Percentiles rank a stretch among this genome's conserved stretches.
Conservation (phyloP, 1,140 invertebrate genomes). For the Sminthurinus signatus region DNA sequence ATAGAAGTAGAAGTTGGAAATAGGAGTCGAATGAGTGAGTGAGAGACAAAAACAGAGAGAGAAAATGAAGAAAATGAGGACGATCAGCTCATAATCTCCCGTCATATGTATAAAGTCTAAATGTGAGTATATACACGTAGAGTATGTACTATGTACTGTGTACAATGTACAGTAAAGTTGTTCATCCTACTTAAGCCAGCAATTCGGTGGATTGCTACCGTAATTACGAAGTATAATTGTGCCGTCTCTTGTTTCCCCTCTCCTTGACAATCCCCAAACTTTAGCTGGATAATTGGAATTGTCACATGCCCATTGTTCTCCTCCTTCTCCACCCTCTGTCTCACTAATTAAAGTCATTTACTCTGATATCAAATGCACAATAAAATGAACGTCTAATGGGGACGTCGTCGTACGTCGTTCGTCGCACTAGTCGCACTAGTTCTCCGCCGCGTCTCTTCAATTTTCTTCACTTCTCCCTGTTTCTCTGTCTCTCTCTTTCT, state of each 20-base stretch:
- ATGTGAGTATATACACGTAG: background rate
- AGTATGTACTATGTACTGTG: background rate
- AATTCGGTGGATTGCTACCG: constrained; percentile 26
- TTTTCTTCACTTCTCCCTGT: too few species aligned
- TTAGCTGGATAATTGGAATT: constrained; percentile 31
- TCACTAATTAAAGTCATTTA: constrained; percentile 28
- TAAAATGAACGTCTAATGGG: constrained; percentile 18
- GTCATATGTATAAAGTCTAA: constrained; percentile 1
- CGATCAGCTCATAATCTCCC: constrained; percentile 27
- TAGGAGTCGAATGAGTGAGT: background rate
- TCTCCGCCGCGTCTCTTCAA: too few species aligned
- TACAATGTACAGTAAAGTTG: background rate
- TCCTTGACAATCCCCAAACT: constrained; percentile 1
- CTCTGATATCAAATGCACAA: constrained; percentile 31
- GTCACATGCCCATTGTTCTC: constrained; percentile 26
- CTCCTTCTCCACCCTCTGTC: constrained; percentile 13
- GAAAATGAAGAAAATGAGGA: background rate
- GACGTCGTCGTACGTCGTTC: background rate
- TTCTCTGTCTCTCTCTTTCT: too few species aligned
- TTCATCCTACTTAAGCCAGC: constrained; percentile 31
- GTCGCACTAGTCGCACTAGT: background rate
- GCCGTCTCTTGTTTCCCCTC: background rate
- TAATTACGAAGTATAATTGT: constrained; percentile 15
- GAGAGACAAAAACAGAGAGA: background rate
- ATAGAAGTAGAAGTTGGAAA: too few species aligned